Base-by-base conservation (phyloP, 64 coral and sea anemone species). In the Anthopleura sola region DNA sequence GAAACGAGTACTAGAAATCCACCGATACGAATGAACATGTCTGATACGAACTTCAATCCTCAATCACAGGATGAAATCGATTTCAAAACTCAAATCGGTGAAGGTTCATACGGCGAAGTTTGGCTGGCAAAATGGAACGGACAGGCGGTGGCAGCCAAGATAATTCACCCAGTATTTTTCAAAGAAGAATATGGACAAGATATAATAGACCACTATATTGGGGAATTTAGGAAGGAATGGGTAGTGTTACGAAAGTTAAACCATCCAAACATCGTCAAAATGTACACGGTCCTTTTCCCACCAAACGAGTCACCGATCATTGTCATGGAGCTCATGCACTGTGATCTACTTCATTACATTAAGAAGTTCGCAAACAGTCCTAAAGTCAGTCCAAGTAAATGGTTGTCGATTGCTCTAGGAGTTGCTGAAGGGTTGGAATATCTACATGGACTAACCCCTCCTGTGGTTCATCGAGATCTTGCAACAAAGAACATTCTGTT, bases 381-480 rank as follows among this genome's bases (percentile, higher is more conserved):
- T 68, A 89, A 86, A 56, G 79, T 93, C 24, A 83, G 75, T 56
- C 80, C 86, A 49, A 54, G 44, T 10, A 77, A 93, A 23, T 49
- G 55, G 39, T 78, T 90, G 60, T 82, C 83, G n/a, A 93, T 93
- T 21, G 64, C 78, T 53, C 38, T 89, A 21, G 92, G 80, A 31
- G 87, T 93, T 47, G 92, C 92, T 9, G 83, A 93, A 71, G 87
- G 92, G 3, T 36, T 93, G 0, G 37, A 79, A 28, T 93, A 93
- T 37, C 87, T 93, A 76, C 92, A 93, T 36, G 57, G 39, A 23
- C 32, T 58, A 29, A 48, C 4, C 9, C 39, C 39, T 23, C 24
- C 62, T 4, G 81, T 93, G 34, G 57, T 93, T 23, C 92, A 93
- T 69, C 92, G 92, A 86, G 92, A 93, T 69, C 54, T 93, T 8